Evolutionary conservation across 2,888 invertebrate genomes (phyloP), one percentile per base, ranked within the genome.

Genomic region (Beris morrisii): DNA sequence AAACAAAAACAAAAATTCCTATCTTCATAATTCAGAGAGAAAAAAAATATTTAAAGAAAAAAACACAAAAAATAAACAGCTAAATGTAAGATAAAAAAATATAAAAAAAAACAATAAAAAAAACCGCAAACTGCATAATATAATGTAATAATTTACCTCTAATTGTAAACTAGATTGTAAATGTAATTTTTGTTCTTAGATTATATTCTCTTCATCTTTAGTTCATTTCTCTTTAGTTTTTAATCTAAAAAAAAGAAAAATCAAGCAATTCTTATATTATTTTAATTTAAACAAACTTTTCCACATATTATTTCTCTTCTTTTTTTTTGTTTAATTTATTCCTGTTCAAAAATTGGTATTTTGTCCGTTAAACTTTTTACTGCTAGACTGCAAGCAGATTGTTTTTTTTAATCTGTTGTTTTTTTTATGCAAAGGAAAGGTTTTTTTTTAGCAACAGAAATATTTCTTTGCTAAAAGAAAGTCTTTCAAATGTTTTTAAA

Each of bases 141-240:
- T 57, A 57, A 57, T 57, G 57, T 57, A 57, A 57, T 57, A 57
- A 57, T 57, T 57, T 57, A 57, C 45, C 57, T 57, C 57, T 57
- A 57, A 15, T 45, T 57, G 45, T 57, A 57, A 57, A 9, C 12
- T 57, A 57, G 57, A 45, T 12, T 57, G 46, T 57, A 57, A 22
- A 45, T 57, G 45, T 57, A 57, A 38, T 38, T 57, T 57, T 57
- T 57, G 45, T 57, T 57, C 30, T 57, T 57, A 57, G 57, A 45
- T 43, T 38, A 56, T 56, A 56, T 28, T 44, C 22, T 57, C 44
- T 57, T 57, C 45, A 45, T 30, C 28, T 11, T 57, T 57, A 57
- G 45, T 57, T 45, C 57, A 57, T 30, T 15, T 57, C 30, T 45
- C 45, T 53, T 53, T 57, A 57, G 45, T 12, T 57, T 38, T 13